Evolutionary conservation across 1,140 invertebrate genomes (phyloP).

Genomic region (Idris sp.): DNA sequence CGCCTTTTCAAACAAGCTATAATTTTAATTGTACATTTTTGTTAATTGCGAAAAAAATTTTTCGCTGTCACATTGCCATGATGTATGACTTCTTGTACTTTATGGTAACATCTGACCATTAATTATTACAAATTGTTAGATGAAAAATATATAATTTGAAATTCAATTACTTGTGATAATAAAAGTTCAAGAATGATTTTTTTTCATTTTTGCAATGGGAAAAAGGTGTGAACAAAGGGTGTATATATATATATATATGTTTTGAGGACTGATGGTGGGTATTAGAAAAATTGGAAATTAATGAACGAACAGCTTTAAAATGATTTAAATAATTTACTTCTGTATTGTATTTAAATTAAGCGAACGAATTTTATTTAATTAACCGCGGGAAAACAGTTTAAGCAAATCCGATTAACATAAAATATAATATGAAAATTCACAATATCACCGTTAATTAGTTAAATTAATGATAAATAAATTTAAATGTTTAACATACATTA

Average conservation of each 20-base stretch:
- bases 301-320: constrained; percentile 1
- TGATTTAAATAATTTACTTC: constrained; percentile 9
- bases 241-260: too few species aligned
- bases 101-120: constrained; percentile 35
- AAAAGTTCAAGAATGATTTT: too few species aligned
- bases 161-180: constrained; percentile 34
- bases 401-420: not conserved
- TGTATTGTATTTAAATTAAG: constrained; percentile 36
- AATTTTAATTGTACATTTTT: constrained; percentile 20
- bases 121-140: constrained; percentile 21
- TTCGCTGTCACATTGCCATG: constrained; percentile 1
- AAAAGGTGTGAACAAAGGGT: too few species aligned
- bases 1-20: not conserved
- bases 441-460: not conserved
- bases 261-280: too few species aligned
- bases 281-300: constrained; percentile 42
- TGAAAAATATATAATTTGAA: constrained; percentile 30
- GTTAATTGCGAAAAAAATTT: not conserved
- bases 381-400: constrained; percentile 7
- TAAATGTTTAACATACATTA: too few species aligned
- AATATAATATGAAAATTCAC: not conserved
- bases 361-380: constrained; percentile 6
- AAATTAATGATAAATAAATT: not conserved
- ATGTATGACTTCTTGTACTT: not conserved
- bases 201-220: too few species aligned